Evolutionary conservation across 1,140 invertebrate species (phyloP).

Genomic region (Drepana arcuata): DNA sequence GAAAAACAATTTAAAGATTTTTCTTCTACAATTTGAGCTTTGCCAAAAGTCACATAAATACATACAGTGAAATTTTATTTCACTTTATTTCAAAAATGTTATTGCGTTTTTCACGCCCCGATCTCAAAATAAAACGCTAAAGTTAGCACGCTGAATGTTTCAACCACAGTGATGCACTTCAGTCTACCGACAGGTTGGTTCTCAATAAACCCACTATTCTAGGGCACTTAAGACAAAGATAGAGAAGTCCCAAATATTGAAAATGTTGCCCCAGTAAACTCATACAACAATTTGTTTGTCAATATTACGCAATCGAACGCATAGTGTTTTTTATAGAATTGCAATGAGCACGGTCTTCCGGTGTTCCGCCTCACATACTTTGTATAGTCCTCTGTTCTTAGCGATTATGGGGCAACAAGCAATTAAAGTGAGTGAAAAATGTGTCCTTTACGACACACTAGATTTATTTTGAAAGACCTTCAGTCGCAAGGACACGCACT

Average conservation of each 20-base stretch:
- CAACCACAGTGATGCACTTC: too few species aligned
- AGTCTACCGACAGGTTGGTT: too few species aligned
- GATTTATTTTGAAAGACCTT: constrained; percentile 15
- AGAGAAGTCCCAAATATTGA: neutral
- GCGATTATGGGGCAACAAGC: neutral
- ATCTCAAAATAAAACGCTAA: neutral
- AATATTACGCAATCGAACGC: neutral
- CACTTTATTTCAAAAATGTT: too few species aligned
- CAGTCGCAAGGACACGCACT: constrained; percentile 25
- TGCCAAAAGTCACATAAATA: constrained; percentile 57
- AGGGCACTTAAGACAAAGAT: neutral
- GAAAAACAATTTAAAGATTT: constrained; percentile 22
- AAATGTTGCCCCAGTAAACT: neutral
- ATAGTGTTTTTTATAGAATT: neutral
- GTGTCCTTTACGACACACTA: constrained; percentile 1
- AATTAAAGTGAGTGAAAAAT: neutral
- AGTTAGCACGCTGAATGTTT: neutral
- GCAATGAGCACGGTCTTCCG: too few species aligned
- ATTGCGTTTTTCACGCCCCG: neutral
- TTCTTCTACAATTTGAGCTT: constrained; percentile 60
- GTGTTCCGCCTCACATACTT: too few species aligned
- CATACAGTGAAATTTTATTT: constrained; percentile 56
- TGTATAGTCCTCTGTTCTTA: too few species aligned
- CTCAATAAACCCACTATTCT: too few species aligned
- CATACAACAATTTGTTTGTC: too few species aligned